These are phyloP conservation scores for Phrynocephalus versicolor DNA, from an alignment of 2,113 vertebrate genomes.

Conservation along the genomic window DNA sequence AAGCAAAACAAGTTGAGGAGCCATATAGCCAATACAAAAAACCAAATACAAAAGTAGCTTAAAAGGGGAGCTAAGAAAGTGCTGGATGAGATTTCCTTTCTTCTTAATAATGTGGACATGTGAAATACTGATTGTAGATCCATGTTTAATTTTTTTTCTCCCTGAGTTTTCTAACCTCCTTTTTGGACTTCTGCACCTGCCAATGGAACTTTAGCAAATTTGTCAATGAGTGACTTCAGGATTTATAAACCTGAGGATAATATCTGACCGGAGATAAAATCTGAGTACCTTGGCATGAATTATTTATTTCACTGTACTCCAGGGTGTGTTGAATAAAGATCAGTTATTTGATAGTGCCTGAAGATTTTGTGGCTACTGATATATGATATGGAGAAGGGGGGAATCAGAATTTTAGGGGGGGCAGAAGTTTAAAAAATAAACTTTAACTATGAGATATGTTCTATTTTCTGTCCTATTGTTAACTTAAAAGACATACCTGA, in stretches of 20 bases:
- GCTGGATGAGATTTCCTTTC: neutral
- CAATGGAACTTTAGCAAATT: neutral
- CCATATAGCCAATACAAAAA: too few relatives aligned
- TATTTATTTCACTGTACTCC: neutral
- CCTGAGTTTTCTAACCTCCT: neutral
- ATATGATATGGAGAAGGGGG: neutral
- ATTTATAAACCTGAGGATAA: neutral
- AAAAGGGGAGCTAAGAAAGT: neutral
- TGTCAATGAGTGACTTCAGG: neutral
- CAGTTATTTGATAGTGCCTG: neutral
- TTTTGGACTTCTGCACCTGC: neutral
- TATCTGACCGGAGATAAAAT: constrained; percentile 11
- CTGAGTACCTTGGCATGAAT: neutral
- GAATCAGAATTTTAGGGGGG: neutral
- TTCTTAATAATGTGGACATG: neutral
- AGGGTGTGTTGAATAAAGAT: neutral
- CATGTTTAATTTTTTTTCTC: neutral
- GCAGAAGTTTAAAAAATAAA: neutral
- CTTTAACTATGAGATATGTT: neutral
- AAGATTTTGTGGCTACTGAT: neutral
- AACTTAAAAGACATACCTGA: too few relatives aligned
- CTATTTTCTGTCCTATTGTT: too few relatives aligned
- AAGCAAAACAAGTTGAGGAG: too few relatives aligned
- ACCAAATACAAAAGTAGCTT: too few relatives aligned
- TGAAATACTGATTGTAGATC: neutral